Base-by-base conservation (phyloP, 2,888 invertebrate genomes). In the Corbicula japonica region DNA sequence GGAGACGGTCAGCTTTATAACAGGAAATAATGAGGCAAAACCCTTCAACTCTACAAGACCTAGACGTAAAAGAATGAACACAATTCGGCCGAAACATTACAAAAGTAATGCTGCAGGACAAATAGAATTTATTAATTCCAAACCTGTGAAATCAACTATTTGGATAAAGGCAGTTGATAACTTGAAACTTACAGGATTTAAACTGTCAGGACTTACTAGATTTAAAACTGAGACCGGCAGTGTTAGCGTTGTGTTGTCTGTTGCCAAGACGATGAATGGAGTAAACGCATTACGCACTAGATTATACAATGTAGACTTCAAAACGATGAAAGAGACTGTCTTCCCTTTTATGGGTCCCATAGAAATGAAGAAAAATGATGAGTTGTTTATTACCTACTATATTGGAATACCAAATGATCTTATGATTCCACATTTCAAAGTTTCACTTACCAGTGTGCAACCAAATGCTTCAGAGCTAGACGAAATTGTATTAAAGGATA, bases 1-100 rank as follows among this genome's bases (percentile, higher is more conserved):
- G 26, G 75, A 75, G 23, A 63, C 65, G 1, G 21, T 73, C 2
- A 66, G 66, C 34, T 50, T 46, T 26, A 70, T 70, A 18, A 70
- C 60, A 34, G 70, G 70, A 35, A 60, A 70, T 28, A 26, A 5
- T 26, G 38, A 58, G 15, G 60, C 60, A n/a, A 34, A 70, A 23
- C 70, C 70, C 6, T 61, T 28, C 46, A 60, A 70, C 26, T n/a
- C 12, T 48, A 30, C 48, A 1, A 30, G 30, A 21, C 48, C 46
- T n/a, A 58, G 70, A 28, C 46, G 70, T 8, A 46, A 21, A 34
- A 58, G 69, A 34, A 38, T 21, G 26, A 26, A 34, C 12, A 58
- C 58, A 30, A 46, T 44, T 21, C 35, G 69, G 34, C 69, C 69
- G 8, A 69, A 69, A 26, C 69, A 69, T 34, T 23, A 48, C 2